Evolutionary conservation across 35 echinoderm and acorn worm genomes (phyloP).

Genomic region (Chiridota heheva): DNA sequence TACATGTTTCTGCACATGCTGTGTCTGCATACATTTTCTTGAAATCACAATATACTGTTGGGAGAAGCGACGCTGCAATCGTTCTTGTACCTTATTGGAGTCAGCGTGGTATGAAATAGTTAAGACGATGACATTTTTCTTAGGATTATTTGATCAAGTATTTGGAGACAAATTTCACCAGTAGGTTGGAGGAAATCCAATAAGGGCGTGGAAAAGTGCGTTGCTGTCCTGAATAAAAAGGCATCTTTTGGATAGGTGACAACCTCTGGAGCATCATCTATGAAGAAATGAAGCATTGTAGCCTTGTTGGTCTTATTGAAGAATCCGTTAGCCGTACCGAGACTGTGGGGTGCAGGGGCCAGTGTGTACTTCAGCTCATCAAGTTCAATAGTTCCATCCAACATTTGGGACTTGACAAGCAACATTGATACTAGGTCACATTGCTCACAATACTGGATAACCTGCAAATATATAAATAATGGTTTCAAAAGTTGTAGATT

Average conservation of each 20-base stretch:
- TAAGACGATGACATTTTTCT: slow-evolving; percentile 28
- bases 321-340: not conserved
- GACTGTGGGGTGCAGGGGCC: slow-evolving; percentile 1
- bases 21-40: too few species aligned
- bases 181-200: not conserved
- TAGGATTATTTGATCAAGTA: slow-evolving; percentile 13
- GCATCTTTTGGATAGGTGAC: slow-evolving; percentile 23
- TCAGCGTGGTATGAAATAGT: slow-evolving; percentile 28
- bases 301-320: too few species aligned
- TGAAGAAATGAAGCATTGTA: slow-evolving; percentile 5
- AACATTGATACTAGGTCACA: slow-evolving; percentile 17
- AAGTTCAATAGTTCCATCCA: not conserved
- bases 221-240: too few species aligned
- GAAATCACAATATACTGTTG: not conserved
- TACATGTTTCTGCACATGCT: too few species aligned
- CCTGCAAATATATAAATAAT: not conserved
- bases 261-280: too few species aligned
- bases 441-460: slow-evolving; percentile 36
- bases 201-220: slow-evolving; percentile 16
- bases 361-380: slow-evolving; percentile 9
- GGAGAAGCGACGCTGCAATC: slow-evolving; percentile 3
- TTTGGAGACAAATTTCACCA: slow-evolving; percentile 14
- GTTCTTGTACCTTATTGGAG: slow-evolving; percentile 5
- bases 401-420: slow-evolving; percentile 8
- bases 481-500: too few species aligned